Evolutionary conservation across 2,113 vertebrate genomes (phyloP), one percentile per base, ranked within the genome.

Genomic region (Heterochromis multidens): DNA sequence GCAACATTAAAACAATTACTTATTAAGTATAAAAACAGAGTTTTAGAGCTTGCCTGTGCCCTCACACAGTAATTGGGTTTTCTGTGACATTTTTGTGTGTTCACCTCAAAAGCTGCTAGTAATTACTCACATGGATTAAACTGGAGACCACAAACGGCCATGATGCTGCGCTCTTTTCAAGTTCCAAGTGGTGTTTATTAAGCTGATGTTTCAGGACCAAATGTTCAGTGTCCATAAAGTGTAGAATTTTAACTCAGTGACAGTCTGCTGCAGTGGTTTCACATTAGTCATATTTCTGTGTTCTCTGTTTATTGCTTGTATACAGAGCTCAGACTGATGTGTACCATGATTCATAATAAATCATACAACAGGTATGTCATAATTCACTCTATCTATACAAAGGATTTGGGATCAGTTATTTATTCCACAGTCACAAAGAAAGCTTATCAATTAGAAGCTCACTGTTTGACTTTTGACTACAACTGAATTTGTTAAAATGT

Each of bases 111-210:
- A 63, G 86, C 84, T 84, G 85, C 88, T 37, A 63, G 85, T 93
- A 91, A 90, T 94, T 92, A 91, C 91, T 92, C 77, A 63, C 72
- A 86, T 52, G 82, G 86, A 86, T 92, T 91, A 89, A 90, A 91
- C 81, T 12, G 40, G 56, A 72, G 85, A 93, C 93, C 91, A 84
- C 92, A 94, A 88, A 89, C 87, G 90, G 87, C 86, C 54, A 74
- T 46, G 80, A 63, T 79, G 78, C 84, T 77, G 23, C 77, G 80
- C 62, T 84, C 78, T 77, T 89, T 93, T 93, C 79, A 92, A 88
- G 31, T 35, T 79, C 83, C 89, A 87, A 95, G 91, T 93, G 87
- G 90, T 93, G 92, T 93, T 94, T 91, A 93, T 89, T 91, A 92
- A 87, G 88, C 88, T 82, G 77, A 87, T 33, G 85, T 88, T 94